A percentile compares a stretch with the other conserved stretches of the same genome.
Conservation (phyloP, 2,797 vertebrate genomes). For the Galaxias olidus region DNA sequence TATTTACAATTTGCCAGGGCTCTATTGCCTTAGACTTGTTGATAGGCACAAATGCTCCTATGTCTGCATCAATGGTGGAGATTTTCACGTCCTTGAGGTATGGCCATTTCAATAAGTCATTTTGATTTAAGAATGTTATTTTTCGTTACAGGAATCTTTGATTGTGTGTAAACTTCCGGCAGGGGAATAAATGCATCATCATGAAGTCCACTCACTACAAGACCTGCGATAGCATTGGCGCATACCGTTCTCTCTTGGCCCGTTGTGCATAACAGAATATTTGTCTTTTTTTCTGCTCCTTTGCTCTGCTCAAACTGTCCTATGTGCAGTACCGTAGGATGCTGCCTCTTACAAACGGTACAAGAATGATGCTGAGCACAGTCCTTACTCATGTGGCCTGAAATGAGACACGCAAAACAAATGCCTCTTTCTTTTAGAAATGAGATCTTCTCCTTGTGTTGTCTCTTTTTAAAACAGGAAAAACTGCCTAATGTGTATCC, state of each 20-base stretch:
- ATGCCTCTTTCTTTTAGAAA: constrained; percentile 10
- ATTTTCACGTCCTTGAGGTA: not conserved
- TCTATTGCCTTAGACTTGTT: constrained; percentile 3
- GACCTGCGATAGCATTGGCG: not conserved
- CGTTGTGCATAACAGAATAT: constrained; percentile 3
- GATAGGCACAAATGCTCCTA: constrained; percentile 5
- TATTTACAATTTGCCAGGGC: constrained; percentile 6
- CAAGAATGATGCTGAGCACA: constrained; percentile 1
- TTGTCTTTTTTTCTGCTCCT: not conserved
- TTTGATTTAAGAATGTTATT: not conserved
- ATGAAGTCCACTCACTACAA: constrained; percentile 5
- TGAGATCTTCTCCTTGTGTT: not conserved
- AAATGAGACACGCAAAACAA: not conserved
- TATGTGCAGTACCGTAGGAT: constrained; percentile 12
- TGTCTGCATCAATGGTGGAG: constrained; percentile 2
- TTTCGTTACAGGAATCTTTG: not conserved
- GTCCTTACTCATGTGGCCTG: constrained; percentile 2
- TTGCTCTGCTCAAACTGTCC: constrained; percentile 2
- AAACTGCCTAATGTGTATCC: not conserved
- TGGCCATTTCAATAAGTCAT: not conserved
- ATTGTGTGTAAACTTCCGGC: not conserved
- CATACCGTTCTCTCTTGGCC: not conserved
- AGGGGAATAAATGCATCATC: not conserved
- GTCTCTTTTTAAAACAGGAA: not conserved
- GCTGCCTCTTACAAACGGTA: not conserved